Base-by-base conservation (phyloP, 2,888 invertebrate species). In the Amblyteles armatorius region DNA sequence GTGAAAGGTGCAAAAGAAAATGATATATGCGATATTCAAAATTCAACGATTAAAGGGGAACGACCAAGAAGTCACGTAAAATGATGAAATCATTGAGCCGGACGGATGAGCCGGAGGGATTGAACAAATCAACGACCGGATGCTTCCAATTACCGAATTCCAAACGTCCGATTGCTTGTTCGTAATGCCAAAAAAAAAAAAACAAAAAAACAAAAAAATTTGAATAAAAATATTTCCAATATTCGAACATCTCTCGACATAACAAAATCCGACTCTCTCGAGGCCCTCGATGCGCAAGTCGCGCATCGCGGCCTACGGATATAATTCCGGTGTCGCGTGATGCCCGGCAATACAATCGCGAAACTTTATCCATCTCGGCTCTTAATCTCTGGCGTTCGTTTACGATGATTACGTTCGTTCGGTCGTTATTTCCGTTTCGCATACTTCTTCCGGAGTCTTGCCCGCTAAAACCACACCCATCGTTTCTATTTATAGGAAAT, bases 281-380 rank as follows among this genome's bases (percentile, higher is more conserved):
- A 48, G 57, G 11, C 29, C 71, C 50, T 11, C 13, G 13, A 16
- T 33, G 48, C n/a, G 48, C 36, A 36, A 63, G 60, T 50, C 19
- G 13, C 22, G 36, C 29, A 50, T 48, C 22, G 40, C 44, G 60
- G 19, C 71, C 50, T 40, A 44, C 74, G 67, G 50, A 84, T 77
- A 84, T 77, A 67, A 84, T 65, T 40, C 57, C 68, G 57, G 55
- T 84, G 80, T 85, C 57, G 84, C 87, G 87, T 86, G 86, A 80
- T 81, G 68, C 50, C 26, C 48, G 74, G 74, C 74, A 80, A 79
- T 86, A 72, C 52, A 79, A 77, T 77, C 65, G 52, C 55, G 57
- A 44, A 79, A 74, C 57, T 72, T 44, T 63, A 22, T 44, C 16
- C 26, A 6, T 52, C 44, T 11, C 13, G 29, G 22, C 57, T n/a